Evolutionary conservation across 2,113 vertebrate species (phyloP), one percentile per base, ranked within the genome.

Genomic region (Forbesichthys papilliferus): DNA sequence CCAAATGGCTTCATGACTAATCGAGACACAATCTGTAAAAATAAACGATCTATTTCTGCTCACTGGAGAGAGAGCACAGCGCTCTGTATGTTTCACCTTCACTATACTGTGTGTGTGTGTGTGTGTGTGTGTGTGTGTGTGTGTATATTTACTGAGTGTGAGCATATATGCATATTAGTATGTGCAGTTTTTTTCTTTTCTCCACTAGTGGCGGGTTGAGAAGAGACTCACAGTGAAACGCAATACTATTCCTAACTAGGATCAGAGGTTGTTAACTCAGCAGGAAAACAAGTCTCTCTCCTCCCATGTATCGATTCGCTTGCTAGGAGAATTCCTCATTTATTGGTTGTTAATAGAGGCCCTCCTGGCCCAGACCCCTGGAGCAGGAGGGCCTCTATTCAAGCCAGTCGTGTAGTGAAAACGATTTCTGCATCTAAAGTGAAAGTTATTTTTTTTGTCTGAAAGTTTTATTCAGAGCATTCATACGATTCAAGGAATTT

Each of bases 31-130:
- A 87, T 87, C 83, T 82, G 65, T 86, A 88, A 87, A 92, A 91
- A 90, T 88, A 92, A 81, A 85, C 80, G 7, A 81, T 91, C 82
- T 88, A 86, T 90, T 89, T 87, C 71, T 84, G 85, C 73, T 64
- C 73, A 52, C 61, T 9, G n/a, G n/a, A 68, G 69, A 67, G 62
- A 47, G 10, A 16, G 20, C 9, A 58, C 54, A 42, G 18, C 13
- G 61, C 13, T 48, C 61, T 61, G 64, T 66, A 51, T 55, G 36
- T 8, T 8, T 8, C 36, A 42, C 5, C 36, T 42, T 6, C 5
- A 42, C 36, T 42, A 53, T 36, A 49, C 11, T 10, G 55, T 55
- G 57, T 3, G 9, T 20, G 52, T 66, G 55, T 66, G 69, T 56
- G 52, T 46, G 59, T 63, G 13, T 57, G 16, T 16, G 16, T 16